These are phyloP conservation scores for Rhamnusium bicolor DNA, from an alignment of 2,888 invertebrate genomes.

Conservation along the genomic window DNA sequence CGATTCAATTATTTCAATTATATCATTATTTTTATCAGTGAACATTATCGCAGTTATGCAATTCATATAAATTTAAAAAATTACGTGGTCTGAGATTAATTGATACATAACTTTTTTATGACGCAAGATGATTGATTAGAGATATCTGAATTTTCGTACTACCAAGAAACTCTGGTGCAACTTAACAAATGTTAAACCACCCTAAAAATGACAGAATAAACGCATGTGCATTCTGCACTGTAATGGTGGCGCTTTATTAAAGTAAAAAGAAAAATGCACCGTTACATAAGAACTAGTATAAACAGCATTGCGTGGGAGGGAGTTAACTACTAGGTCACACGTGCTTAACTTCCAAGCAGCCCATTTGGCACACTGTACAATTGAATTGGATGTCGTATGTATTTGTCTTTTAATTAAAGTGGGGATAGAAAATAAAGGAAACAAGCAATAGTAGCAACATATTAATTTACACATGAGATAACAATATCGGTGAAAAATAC, in stretches of 20 bases:
- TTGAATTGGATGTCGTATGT: neutral
- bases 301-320: constrained; percentile 10
- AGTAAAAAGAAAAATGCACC: constrained; percentile 9
- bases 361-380: constrained; percentile 5
- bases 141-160: no score
- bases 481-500: constrained; percentile 21
- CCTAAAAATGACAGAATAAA: neutral
- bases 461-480: constrained; percentile 16
- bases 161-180: no score
- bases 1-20: no score
- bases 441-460: neutral
- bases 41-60: no score
- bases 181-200: no score
- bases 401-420: neutral
- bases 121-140: no score
- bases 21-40: no score
- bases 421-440: neutral
- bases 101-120: no score
- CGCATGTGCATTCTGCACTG: neutral
- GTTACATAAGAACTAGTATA: constrained; percentile 2
- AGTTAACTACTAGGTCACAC: constrained; percentile 28
- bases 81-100: no score
- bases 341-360: constrained; percentile 2
- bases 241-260: neutral
- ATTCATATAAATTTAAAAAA: no score